Conservation (phyloP, 2,888 invertebrate species). For the Julus scandinavius region DNA sequence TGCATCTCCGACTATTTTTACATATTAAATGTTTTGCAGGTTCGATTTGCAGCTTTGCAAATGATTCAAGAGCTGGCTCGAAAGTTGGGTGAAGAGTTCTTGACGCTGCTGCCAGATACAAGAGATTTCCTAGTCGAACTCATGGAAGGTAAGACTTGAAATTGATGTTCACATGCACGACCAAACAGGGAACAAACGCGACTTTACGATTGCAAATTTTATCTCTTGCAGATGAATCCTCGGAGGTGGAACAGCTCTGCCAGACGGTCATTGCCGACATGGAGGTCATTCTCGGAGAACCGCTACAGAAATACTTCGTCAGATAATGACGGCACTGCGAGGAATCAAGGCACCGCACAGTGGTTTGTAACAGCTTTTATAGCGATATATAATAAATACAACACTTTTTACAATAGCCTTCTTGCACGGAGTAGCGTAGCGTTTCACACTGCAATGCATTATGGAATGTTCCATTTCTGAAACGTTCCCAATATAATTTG, state of each 20-base stretch:
- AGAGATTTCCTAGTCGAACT: constrained; percentile 94
- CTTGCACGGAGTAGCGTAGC: background rate
- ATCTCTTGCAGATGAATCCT: constrained; percentile 66
- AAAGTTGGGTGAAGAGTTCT: constrained; percentile 87
- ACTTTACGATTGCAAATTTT: constrained; percentile 1
- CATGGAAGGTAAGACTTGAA: constrained; percentile 79
- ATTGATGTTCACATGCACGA: background rate
- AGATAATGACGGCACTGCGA: background rate
- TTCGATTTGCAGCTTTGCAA: constrained; percentile 76
- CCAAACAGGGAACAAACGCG: background rate
- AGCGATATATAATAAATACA: constrained; percentile 11
- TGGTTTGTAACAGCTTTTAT: constrained; percentile 31
- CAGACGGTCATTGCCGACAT: constrained; percentile 84
- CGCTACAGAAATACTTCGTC: constrained; percentile 75
- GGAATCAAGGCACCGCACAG: background rate
- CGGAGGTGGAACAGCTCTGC: constrained; percentile 81
- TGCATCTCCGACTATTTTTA: background rate
- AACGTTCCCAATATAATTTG: background rate
- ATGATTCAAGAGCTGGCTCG: constrained; percentile 81
- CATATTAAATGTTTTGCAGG: constrained; percentile 62
- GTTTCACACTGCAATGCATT: background rate
- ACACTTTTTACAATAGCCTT: background rate
- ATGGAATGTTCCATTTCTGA: background rate
- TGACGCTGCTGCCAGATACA: constrained; percentile 89
- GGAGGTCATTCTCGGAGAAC: constrained; percentile 88